These are phyloP conservation scores for Etia nguti DNA, from an alignment of 2,113 vertebrate genomes.

Conservation along the genomic window DNA sequence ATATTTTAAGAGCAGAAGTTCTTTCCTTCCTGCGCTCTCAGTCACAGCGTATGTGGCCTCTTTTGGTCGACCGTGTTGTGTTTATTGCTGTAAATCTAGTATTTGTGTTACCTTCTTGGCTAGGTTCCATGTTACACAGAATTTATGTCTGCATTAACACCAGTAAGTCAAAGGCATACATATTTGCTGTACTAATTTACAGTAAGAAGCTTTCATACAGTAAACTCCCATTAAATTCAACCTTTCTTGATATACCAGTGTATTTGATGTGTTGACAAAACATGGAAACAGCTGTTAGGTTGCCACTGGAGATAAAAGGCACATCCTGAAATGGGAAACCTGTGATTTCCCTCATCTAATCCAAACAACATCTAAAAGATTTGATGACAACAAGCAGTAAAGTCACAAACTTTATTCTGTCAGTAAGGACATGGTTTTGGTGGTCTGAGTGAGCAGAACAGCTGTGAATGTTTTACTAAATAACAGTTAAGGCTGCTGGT, in stretches of 20 bases:
- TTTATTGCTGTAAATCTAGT: not conserved
- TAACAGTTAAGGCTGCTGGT: constrained; percentile 24
- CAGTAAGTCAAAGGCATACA: not conserved
- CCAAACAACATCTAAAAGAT: constrained; percentile 21
- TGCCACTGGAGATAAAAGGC: constrained; percentile 15
- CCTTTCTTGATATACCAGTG: not conserved
- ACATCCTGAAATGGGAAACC: constrained; percentile 42
- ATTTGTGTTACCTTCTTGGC: not conserved
- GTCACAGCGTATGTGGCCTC: not conserved
- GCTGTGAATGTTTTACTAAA: constrained; percentile 39
- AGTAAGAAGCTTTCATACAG: not conserved
- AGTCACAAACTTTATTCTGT: not conserved
- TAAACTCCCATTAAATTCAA: not conserved
- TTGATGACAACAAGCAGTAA: not conserved
- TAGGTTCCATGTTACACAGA: not conserved
- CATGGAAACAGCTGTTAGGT: constrained; percentile 19
- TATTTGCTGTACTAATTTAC: not conserved
- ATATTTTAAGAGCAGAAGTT: not conserved
- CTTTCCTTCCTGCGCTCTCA: not conserved
- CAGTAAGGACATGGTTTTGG: not conserved
- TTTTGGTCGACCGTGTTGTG: not conserved
- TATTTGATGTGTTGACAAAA: not conserved
- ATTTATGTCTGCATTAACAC: not conserved
- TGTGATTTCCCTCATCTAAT: not conserved
- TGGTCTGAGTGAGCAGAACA: constrained; percentile 7